Conservation (phyloP, 2,797 vertebrate species). For the Potorous gilbertii region DNA sequence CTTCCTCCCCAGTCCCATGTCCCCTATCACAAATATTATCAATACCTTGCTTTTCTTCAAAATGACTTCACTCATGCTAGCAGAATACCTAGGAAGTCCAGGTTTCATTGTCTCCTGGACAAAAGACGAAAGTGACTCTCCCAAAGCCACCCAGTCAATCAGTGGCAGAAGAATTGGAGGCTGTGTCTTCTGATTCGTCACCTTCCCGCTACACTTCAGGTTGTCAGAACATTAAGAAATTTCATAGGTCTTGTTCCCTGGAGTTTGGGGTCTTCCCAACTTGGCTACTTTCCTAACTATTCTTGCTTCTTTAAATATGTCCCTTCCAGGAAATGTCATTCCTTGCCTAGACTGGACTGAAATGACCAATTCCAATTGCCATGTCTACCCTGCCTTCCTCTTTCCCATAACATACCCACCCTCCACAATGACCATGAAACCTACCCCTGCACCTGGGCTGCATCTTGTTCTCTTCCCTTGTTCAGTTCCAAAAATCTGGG, state of each 20-base stretch:
- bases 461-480: slow-evolving; percentile 8
- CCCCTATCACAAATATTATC: background rate
- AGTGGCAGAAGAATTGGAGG: background rate
- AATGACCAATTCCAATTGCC: background rate
- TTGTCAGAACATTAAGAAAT: background rate
- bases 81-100: background rate
- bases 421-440: background rate
- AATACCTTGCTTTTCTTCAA: background rate
- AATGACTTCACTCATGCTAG: background rate
- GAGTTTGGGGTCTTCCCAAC: background rate
- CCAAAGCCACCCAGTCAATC: background rate
- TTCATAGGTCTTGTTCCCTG: background rate
- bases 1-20: background rate
- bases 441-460: background rate
- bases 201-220: background rate
- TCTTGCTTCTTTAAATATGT: background rate
- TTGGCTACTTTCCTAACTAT: background rate
- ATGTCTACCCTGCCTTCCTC: background rate
- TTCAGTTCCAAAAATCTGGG: background rate
- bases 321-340: background rate
- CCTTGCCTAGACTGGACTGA: background rate
- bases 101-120: background rate
- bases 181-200: background rate
- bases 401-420: background rate
- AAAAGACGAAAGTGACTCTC: background rate